A percentile compares a stretch with the other conserved stretches of the same genome.
phyloP scores from a whole-genome alignment of 2,797 vertebrate genomes.

The Notamacropus eugenii region DNA sequence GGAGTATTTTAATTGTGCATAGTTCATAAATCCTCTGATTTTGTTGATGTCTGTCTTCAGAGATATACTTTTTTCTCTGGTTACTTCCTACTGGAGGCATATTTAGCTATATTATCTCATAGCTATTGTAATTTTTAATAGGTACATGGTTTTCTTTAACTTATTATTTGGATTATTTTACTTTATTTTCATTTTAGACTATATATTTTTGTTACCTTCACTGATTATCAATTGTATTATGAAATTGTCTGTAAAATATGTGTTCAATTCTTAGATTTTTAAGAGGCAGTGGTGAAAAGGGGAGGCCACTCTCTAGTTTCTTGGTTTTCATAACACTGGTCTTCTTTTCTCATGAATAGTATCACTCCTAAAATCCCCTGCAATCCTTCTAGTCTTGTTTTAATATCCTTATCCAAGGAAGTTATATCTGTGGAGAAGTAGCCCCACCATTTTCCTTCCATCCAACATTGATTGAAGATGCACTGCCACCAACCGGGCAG shows the following conservation, averaged over 20 bases:
- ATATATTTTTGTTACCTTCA: background rate
- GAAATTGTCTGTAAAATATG: background rate
- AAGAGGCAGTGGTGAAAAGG: background rate
- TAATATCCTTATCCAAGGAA: background rate
- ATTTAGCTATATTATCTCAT: background rate
- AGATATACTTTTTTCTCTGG: too few species aligned
- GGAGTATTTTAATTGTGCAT: background rate
- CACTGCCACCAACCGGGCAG: background rate
- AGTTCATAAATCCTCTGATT: background rate
- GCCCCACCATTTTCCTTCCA: background rate
- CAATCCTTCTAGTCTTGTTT: background rate
- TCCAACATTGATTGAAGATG: too few species aligned
- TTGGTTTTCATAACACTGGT: background rate
- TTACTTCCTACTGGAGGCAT: background rate
- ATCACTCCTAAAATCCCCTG: background rate
- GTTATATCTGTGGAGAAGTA: background rate
- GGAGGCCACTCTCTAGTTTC: background rate
- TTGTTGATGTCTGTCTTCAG: background rate
- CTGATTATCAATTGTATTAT: background rate
- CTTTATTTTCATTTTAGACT: background rate
- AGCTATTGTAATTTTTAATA: background rate
- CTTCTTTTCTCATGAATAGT: background rate
- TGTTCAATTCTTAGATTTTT: background rate
- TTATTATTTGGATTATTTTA: too few species aligned
- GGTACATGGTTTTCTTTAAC: too few species aligned